Base-by-base conservation (phyloP, 2,888 invertebrate genomes). In the Metopia argyrocephala region DNA sequence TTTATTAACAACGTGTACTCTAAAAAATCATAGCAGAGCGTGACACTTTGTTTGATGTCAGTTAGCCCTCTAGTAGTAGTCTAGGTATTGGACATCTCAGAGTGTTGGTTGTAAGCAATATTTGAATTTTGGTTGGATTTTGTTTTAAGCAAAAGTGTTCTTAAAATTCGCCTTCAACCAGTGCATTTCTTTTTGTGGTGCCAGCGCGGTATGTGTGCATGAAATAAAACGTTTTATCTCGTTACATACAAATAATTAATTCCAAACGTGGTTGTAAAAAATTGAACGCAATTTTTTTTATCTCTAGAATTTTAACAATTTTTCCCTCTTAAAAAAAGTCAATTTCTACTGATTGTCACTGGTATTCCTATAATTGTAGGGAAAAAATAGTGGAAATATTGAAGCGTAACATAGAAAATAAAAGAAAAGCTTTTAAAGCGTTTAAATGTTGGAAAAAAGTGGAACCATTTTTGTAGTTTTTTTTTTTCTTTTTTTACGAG, bases 201-300 rank as follows among this genome's bases (percentile, higher is more conserved):
- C 27, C 70, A 50, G 50, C 25, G 20, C 25, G 20, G 50, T 50
- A 9, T 48, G 6, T 6, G 18, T 23, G 23, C 31, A 62, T 50
- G 68, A 48, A 56, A 56, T 57, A 76, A 80, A 80, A 69, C 76
- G 76, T 76, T 80, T 80, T 80, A 80, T 80, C 80, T 76, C 73
- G 76, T 80, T 73, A 80, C 73, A 76, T 80, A 52, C 73, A 80
- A 80, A 73, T 80, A 80, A 80, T 80, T 76, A 76, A 64, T 76
- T 64, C 56, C 76, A 38, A 69, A 45, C 56, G 50, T 48, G 20
- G 18, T 20, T 25, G 20, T 18, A 62, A 54, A 52, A 46, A 62
- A 54, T 45, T 5, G 3, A 20, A 18, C 5, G 23, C 15, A 1
- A 59, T 31, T 5, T 15, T 27, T 56, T 27, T 23, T 68, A 27